Evolutionary conservation across 2,797 vertebrate species (phyloP).

Genomic region (Sardinella longiceps): DNA sequence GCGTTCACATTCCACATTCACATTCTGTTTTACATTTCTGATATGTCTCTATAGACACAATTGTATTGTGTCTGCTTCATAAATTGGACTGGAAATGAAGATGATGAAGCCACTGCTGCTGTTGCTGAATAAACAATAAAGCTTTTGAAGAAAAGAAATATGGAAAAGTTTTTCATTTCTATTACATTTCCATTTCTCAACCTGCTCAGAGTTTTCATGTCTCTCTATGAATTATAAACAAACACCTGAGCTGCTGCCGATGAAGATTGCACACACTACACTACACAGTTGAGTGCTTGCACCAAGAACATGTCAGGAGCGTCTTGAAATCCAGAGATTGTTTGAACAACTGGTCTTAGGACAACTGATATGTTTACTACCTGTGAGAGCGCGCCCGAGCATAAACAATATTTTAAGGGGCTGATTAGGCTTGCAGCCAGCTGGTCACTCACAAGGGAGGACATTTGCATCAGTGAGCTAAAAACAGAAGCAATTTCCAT

Average conservation of each 20-base stretch:
- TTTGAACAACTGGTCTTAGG: neutral
- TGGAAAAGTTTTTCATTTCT: neutral
- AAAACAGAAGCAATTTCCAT: slow-evolving; percentile 74
- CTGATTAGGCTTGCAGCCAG: slow-evolving; percentile 60
- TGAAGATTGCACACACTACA: neutral
- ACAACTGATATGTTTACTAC: slow-evolving; percentile 22
- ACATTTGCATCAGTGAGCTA: slow-evolving; percentile 66
- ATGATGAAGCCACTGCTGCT: no score
- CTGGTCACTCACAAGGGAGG: slow-evolving; percentile 65
- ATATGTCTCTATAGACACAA: no score
- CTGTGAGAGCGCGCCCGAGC: neutral
- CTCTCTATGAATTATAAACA: no score
- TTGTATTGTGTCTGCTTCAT: no score
- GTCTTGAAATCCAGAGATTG: neutral
- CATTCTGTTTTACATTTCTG: no score
- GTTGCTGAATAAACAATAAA: no score
- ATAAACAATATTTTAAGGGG: slow-evolving; percentile 50
- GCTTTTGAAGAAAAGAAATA: neutral
- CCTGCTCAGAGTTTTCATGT: no score
- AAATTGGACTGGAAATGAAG: no score
- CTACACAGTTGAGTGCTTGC: neutral
- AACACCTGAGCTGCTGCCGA: no score
- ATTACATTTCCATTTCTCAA: no score
- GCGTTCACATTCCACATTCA: no score
- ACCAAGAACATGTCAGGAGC: neutral